These are phyloP conservation scores for Cinclus cinclus DNA, from an alignment of 2,113 vertebrate genomes.

Conservation along the genomic window DNA sequence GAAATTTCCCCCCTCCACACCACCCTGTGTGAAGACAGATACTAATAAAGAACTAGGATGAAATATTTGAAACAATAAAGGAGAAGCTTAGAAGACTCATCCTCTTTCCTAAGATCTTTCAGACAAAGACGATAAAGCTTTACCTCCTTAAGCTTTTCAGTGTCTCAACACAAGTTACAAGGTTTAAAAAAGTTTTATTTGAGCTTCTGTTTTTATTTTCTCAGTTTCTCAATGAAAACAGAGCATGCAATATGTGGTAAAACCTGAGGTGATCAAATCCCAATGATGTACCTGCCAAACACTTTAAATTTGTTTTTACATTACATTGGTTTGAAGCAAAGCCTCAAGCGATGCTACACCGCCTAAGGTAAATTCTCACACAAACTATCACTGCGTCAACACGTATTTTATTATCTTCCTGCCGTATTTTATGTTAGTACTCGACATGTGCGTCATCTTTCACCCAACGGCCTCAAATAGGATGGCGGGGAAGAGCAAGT, in stretches of 20 bases:
- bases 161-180: neutral
- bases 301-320: neutral
- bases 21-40: neutral
- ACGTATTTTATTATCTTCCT: neutral
- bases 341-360: neutral
- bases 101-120: neutral
- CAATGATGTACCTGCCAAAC: neutral
- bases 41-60: neutral
- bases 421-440: neutral
- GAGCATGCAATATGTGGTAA: neutral
- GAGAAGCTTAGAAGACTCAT: neutral
- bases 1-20: neutral
- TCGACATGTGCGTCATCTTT: neutral
- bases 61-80: neutral
- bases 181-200: fast-evolving
- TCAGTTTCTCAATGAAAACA: neutral
- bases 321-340: neutral
- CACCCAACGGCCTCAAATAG: neutral
- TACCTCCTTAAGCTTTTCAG: neutral
- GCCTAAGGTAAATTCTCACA: neutral
- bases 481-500: neutral
- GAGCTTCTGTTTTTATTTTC: neutral
- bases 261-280: neutral
- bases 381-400: neutral
- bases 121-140: neutral